A percentile compares a stretch with the other conserved stretches of the same genome.
phyloP scores from a whole-genome alignment of 2,113 vertebrate species.

The Cyphomyrus discorhynchus region DNA sequence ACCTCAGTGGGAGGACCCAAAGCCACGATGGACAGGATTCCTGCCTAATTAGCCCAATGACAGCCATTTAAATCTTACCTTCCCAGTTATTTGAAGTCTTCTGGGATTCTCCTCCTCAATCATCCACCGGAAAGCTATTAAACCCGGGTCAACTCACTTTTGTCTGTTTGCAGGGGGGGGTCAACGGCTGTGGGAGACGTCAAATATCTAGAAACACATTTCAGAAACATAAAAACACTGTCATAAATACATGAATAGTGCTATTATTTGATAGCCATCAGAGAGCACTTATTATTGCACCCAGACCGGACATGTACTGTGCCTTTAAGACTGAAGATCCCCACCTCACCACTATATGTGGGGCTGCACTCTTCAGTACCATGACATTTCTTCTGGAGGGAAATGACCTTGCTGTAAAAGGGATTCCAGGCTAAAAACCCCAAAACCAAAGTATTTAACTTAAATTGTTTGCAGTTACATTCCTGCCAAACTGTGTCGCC shows the following conservation, averaged over 20 bases:
- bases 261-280: background rate
- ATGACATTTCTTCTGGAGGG: background rate
- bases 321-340: background rate
- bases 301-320: background rate
- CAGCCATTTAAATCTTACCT: conserved; percentile 43
- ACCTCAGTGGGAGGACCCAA: conserved; percentile 12
- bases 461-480: conserved; percentile 4
- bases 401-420: background rate
- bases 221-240: background rate
- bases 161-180: background rate
- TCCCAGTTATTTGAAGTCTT: conserved; percentile 14
- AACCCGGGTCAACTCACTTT: conserved; percentile 3
- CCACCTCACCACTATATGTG: background rate
- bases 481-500: background rate
- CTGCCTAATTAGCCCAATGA: conserved; percentile 51
- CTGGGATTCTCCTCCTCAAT: background rate
- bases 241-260: background rate
- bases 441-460: conserved; percentile 7
- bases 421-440: conserved; percentile 15
- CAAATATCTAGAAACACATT: background rate
- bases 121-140: conserved; percentile 6
- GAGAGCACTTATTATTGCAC: background rate
- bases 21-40: background rate
- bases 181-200: background rate
- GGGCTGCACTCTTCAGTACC: background rate